Percentiles rank a stretch among this genome's conserved stretches.
phyloP scores from a whole-genome alignment of 1,140 invertebrate genomes.

The Anthonomus grandis region DNA sequence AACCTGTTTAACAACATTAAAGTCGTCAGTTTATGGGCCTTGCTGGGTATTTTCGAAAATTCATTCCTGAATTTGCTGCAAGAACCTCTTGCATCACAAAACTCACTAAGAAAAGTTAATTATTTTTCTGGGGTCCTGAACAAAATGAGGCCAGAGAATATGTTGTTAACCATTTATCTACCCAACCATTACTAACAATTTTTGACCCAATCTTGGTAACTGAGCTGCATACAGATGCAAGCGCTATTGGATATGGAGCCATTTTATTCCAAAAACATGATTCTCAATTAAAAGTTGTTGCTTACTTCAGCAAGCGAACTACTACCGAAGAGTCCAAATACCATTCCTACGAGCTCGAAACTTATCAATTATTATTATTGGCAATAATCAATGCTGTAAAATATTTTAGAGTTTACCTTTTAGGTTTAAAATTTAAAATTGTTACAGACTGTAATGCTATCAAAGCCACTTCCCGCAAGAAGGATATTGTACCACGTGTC shows the following conservation, averaged over 20 bases:
- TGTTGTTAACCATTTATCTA: constrained; percentile 9
- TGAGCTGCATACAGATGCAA: constrained; percentile 46
- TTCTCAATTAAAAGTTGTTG: constrained; percentile 23
- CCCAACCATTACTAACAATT: constrained; percentile 41
- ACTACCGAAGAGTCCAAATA: constrained; percentile 36
- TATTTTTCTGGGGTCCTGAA: constrained; percentile 30
- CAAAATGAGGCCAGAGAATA: constrained; percentile 37
- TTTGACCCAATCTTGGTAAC: constrained; percentile 27
- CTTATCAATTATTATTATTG: too few relatives aligned
- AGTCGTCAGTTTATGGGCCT: constrained; percentile 38
- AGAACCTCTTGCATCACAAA: constrained; percentile 39
- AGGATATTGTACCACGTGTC: constrained; percentile 40
- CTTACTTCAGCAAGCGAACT: constrained; percentile 43
- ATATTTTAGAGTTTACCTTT: constrained; percentile 32
- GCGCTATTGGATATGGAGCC: constrained; percentile 38
- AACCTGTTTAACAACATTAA: too few relatives aligned
- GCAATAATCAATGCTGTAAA: constrained; percentile 41
- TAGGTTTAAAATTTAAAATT: constrained; percentile 39
- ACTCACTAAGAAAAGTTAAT: constrained; percentile 38
- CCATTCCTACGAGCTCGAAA: constrained; percentile 48
- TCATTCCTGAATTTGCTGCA: constrained; percentile 38
- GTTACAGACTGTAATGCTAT: constrained; percentile 42
- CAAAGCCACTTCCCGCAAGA: constrained; percentile 41
- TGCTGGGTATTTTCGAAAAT: constrained; percentile 39
- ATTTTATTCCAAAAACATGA: constrained; percentile 41